Base-by-base conservation (phyloP, 2,888 invertebrate genomes). In the Drepana falcataria region DNA sequence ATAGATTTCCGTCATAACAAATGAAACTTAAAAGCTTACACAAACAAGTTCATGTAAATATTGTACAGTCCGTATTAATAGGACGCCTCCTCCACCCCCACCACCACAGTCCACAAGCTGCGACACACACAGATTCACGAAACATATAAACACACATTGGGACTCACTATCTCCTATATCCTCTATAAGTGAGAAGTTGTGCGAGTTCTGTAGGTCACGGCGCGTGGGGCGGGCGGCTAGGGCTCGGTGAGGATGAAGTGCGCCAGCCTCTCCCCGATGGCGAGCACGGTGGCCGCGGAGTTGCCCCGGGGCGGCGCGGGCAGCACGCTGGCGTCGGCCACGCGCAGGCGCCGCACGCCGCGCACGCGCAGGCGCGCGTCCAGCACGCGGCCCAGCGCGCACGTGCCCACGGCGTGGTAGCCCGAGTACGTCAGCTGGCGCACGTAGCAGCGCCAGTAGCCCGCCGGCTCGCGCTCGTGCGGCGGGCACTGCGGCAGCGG, bases 361-460 rank as follows among this genome's bases (percentile, higher is more conserved):
- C 53, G 67, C 65, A 87, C 86, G 7, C 77, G 71, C 56, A 86
- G 64, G 34, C 61, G 57, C 47, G 48, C 63, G 60, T 83, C 84
- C 58, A 84, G 52, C 60, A 81, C 86, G n/a, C 53, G 35, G 2
- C 77, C 80, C 54, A 85, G 57, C 49, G 74, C 68, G 47, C 72
- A 68, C 53, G 84, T 77, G 49, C 87, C 86, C 55, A 66, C 73
- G 41, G 84, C 69, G 63, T 86, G 86, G 63, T 65, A 77, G 54
- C 71, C 77, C 35, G 79, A 60, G 51, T 65, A 66, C 55, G 85
- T 83, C 79, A 85, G 67, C 60, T 83, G 80, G 7, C 79, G 73
- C 52, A 57, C 67, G 67, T 83, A 85, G 60, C 87, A 86, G n/a
- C 58, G 59, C 83, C 82, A 84, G 68, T 85, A 86, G 2, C 37